These are phyloP conservation scores for Acinonyx jubatus DNA, from an alignment of 2,113 vertebrate genomes.

Conservation along the genomic window DNA sequence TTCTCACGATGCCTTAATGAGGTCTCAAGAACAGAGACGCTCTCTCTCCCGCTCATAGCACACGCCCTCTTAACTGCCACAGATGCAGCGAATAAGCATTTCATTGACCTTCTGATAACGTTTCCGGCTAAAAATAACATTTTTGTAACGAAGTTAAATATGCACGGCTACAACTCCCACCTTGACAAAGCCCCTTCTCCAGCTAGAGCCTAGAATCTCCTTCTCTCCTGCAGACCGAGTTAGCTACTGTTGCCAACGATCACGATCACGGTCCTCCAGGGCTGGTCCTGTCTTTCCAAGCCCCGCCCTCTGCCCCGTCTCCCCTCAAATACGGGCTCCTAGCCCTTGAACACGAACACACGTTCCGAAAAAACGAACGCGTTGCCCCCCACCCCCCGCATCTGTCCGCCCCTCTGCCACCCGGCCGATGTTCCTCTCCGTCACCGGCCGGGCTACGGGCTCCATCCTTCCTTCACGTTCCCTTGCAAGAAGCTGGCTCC, in stretches of 20 bases:
- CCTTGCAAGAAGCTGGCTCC: background rate
- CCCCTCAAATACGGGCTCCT: background rate
- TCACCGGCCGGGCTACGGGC: accelerated
- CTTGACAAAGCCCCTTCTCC: background rate
- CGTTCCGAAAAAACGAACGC: background rate
- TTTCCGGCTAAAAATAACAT: background rate
- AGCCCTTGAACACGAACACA: accelerated
- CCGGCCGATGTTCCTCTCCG: accelerated
- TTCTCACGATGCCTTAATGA: accelerated
- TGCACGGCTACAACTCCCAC: accelerated
- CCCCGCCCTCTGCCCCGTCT: accelerated
- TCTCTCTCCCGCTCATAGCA: background rate
- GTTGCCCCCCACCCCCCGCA: background rate
- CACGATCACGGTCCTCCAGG: accelerated
- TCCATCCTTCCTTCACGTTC: background rate
- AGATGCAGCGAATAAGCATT: accelerated
- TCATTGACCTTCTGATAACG: background rate
- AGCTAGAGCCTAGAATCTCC: background rate
- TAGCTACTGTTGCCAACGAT: background rate
- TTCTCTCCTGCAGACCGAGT: background rate
- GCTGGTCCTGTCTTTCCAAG: background rate
- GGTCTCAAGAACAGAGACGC: background rate
- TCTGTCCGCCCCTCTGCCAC: background rate
- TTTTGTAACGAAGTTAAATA: background rate
- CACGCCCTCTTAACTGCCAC: background rate